Evolutionary conservation across 30 jellyfish, hydroid and myxozoan species (phyloP).

Genomic region (Cassiopea andromeda): DNA sequence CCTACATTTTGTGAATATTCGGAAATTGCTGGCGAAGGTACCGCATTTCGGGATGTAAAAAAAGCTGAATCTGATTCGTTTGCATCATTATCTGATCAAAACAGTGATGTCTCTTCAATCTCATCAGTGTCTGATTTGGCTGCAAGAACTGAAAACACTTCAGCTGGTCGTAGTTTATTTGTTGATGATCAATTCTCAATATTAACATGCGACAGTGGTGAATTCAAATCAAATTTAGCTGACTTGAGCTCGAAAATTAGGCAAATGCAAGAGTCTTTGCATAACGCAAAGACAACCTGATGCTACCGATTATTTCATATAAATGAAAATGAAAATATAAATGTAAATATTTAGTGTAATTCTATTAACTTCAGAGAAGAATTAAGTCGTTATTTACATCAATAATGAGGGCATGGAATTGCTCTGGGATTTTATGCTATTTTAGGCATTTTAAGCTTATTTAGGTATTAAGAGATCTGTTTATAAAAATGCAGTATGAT

Average conservation of each 20-base stretch:
- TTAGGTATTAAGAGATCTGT: no score
- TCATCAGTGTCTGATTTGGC: constrained; percentile 21
- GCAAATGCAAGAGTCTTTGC: constrained; percentile 44
- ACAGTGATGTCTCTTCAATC: constrained; percentile 25
- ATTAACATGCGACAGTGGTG: constrained; percentile 66
- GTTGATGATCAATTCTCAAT: constrained; percentile 59
- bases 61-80: not conserved
- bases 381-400: no score
- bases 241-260: constrained; percentile 54
- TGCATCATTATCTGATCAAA: constrained; percentile 2
- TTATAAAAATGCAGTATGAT: no score
- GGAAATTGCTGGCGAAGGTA: not conserved
- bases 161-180: not conserved
- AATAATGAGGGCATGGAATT: no score
- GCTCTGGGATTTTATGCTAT: no score
- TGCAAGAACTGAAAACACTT: not conserved
- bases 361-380: no score
- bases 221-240: constrained; percentile 52
- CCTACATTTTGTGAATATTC: not conserved
- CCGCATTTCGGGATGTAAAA: not conserved
- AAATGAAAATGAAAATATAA: no score
- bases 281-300: constrained; percentile 28
- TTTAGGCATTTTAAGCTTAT: no score
- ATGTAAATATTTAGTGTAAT: no score
- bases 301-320: not conserved